Conservation (phyloP, 1,140 invertebrate genomes). For the Aethina tumida region DNA sequence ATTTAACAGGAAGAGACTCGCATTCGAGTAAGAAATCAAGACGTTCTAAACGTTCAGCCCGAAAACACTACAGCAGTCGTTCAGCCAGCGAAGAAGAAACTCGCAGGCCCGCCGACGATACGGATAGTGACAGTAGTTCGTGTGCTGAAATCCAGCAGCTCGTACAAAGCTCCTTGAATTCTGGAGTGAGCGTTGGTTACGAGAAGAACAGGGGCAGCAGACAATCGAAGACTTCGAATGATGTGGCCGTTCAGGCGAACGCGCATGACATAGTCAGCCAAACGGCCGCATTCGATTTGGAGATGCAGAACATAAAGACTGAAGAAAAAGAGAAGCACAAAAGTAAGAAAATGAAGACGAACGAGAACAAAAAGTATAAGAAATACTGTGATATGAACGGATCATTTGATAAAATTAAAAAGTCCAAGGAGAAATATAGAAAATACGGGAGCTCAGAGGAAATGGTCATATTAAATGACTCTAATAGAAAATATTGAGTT, state of each 20-base stretch:
- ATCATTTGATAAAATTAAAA: conserved; percentile 8
- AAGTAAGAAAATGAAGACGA: conserved; percentile 21
- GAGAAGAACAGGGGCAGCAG: conserved; percentile 30
- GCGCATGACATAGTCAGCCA: conserved; percentile 51
- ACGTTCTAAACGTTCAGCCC: conserved; percentile 13
- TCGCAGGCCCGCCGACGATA: conserved; percentile 14
- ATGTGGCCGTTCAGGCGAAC: conserved; percentile 47
- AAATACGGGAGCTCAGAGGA: conserved; percentile 13
- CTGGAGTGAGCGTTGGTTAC: conserved; percentile 37
- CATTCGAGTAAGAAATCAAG: conserved; percentile 26
- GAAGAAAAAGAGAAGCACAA: conserved; percentile 17
- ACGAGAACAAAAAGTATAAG: conserved; percentile 20
- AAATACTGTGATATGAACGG: conserved; percentile 8
- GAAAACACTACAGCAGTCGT: conserved; percentile 18
- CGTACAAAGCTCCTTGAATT: conserved; percentile 39
- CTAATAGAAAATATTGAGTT: too few species aligned
- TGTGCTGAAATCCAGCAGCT: conserved; percentile 34
- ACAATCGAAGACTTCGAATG: conserved; percentile 34
- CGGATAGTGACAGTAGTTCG: conserved; percentile 30
- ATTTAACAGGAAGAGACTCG: conserved; percentile 19
- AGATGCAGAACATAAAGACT: conserved; percentile 16
- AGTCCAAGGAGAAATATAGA: conserved; percentile 15
- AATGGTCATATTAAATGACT: too few species aligned
- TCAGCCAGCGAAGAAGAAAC: conserved; percentile 18
- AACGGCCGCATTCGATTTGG: conserved; percentile 31